Base-by-base conservation (phyloP, 2,888 invertebrate genomes). In the Plemyria rubiginata region DNA sequence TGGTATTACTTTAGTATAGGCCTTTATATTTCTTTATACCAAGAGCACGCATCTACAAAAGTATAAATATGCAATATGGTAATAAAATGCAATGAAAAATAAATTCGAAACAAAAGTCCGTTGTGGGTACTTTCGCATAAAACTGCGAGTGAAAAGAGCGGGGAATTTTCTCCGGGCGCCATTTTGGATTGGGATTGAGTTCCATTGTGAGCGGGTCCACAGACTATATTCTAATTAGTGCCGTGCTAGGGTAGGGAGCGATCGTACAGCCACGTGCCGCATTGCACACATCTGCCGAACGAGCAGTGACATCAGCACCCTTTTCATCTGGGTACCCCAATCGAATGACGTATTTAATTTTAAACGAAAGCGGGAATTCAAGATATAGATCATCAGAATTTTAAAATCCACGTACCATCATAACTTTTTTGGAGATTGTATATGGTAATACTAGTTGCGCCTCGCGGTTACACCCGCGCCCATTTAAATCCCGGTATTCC, bases 121-220 rank as follows among this genome's bases (percentile, higher is more conserved):
- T 69, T 68, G 74, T 67, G 71, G 70, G 69, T 69, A 75, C 66
- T 71, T 74, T 66, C 72, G 68, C 64, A 70, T 71, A 73, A 73
- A 75, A 76, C 73, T 70, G 70, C 71, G 70, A 77, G 57, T 74
- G 73, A 85, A 88, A 88, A 88, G 85, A 85, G 88, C 90, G 88
- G 89, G 89, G 88, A 89, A 85, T 84, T n/a, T 82, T 84, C 82
- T 85, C 84, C 76, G 45, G 76, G 72, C 78, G 87, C 88, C 90
- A 88, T 90, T 71, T 89, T 90, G 81, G 78, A 79, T 81, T 78
- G 79, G 75, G 74, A 79, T 79, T 79, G 83, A 83, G 88, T 85
- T 86, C 85, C 84, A 87, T 91, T 91, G 88, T 91, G 83, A 85
- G 84, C 82, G 80, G 61, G 22, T 50, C 50, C 60, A 61, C 56